A percentile compares a stretch with the other conserved stretches of the same genome.
Evolutionary conservation across 1,140 invertebrate species (phyloP).

Genomic region (Drosophila carrolli): DNA sequence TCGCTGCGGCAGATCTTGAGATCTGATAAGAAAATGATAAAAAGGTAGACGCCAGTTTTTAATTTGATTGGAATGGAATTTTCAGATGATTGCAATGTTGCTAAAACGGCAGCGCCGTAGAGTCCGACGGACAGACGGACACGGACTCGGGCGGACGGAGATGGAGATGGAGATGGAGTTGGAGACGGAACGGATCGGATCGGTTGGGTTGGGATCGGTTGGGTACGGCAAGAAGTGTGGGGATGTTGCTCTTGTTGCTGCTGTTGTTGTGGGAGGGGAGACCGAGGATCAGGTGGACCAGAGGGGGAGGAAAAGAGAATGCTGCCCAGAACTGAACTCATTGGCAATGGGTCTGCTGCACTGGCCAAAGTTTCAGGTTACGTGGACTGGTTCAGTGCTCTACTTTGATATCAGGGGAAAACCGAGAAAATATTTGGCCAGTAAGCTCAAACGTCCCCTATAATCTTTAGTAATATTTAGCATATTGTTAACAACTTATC

Average conservation of each 20-base stretch:
- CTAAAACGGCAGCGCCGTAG: conserved; percentile 79
- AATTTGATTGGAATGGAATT: conserved; percentile 84
- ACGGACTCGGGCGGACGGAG: conserved; percentile 15
- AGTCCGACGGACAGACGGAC: conserved; percentile 34
- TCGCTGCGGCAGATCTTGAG: conserved; percentile 82
- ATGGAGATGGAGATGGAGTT: conserved; percentile 18
- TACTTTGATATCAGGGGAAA: neutral
- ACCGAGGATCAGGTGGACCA: neutral
- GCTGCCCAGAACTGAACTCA: conserved; percentile 45
- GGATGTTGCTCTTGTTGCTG: conserved; percentile 8
- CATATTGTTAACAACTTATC: too few relatives aligned
- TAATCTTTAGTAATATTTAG: too few relatives aligned
- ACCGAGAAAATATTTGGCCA: too few relatives aligned
- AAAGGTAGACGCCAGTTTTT: conserved; percentile 84
- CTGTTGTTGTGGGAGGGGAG: conserved; percentile 23
- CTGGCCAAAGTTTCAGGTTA: conserved; percentile 3
- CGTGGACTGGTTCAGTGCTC: neutral
- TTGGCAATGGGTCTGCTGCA: conserved; percentile 32
- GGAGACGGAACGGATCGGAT: conserved; percentile 29
- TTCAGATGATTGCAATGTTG: conserved; percentile 83
- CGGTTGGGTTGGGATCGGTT: conserved; percentile 17
- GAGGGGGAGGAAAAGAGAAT: conserved; percentile 12
- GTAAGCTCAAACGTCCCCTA: neutral
- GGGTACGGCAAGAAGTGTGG: conserved; percentile 18
- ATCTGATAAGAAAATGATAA: conserved; percentile 85